Evolutionary conservation across 1,140 invertebrate genomes (phyloP), one percentile per base, ranked within the genome.

Genomic region (Drosophila ananassae): DNA sequence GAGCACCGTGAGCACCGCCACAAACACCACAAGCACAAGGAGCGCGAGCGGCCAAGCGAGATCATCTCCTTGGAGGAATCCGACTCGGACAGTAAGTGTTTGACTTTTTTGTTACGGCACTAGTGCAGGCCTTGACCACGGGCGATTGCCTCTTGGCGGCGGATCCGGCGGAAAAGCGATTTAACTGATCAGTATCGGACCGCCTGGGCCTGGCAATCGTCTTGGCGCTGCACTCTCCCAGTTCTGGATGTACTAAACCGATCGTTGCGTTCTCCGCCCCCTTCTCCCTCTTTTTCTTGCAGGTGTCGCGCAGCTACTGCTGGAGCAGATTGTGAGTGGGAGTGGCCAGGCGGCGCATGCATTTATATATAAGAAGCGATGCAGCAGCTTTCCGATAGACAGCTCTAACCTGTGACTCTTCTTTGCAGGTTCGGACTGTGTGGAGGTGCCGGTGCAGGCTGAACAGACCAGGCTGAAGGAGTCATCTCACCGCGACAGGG

Each of bases 31-130:
- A 85, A 67, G 53, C 87, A 82, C 37, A 90, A 80, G 60, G 87
- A 90, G 50, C 68, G 56, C 0, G 67, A 81, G 17, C 73, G 85
- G 1, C 47, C 75, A 28, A 83, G 73, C 47, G 83, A 89, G 24
- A 74, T 90, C 24, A 91, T 91, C 60, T 89, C 87, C 1, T 39
- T 91, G 8, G 81, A 91, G 69, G 90, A 91, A 30, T 90, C 87
- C 7, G 90, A 91, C 59, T 89, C 83, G 0, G 83, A 89, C 22
- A 89, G 83, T 84, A 85, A 80, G 81, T 83, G 34, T 50, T 67
- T 64, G 34, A 28, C 48, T 28, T 4, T 2, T 58, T 24, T 25
- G 46, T 30, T 44, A 12, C n/a, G 10, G 13, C 22, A 21, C 44
- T 46, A 41, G 79, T 83, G 75, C 75, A 78, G 79, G 53, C 79